Evolutionary conservation across 2,888 invertebrate genomes (phyloP), one percentile per base, ranked within the genome.

Genomic region (Craniophora ligustri): DNA sequence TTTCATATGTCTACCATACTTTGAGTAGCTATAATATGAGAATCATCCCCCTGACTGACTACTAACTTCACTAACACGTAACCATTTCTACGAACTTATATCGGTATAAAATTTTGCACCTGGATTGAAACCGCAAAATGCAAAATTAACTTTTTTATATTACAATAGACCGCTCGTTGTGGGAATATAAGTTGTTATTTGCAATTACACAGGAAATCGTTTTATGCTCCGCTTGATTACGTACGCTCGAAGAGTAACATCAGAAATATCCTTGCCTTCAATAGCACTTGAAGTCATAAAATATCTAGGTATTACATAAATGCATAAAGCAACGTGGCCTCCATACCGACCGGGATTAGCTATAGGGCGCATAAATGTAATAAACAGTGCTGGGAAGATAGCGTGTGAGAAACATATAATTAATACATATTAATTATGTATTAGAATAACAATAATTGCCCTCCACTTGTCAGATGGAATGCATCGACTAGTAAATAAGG

Each of bases 131-230:
- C 86, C 86, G 75, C 85, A 85, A 84, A 79, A 78, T 75, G 73
- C 72, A 69, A 77, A 76, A 82, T 80, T 80, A 79, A 66, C 65
- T 81, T 84, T 85, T 76, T 78, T 67, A 23, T 39, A 55, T 34
- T 66, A 71, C 54, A 51, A 69, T 47, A 75, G 73, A 69, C 64
- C 62, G 67, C 61, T 72, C 38, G 64, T 78, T 79, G 83, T 84
- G 82, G 80, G 81, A 83, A 83, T 67, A 54, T 56, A 70, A 59
- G 57, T 58, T 65, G 59, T 59, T 68, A 40, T 65, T 62, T 66
- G 68, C 72, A 68, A 78, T 72, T 74, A 76, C 80, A 76, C 85
- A 85, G 89, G 88, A 90, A 91, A 85, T 80, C 71, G 88, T 90
- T 90, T 89, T 82, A 88, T 82, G 88, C 83, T 84, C 81, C 86